Evolutionary conservation across 2,113 vertebrate genomes (phyloP), one percentile per base, ranked within the genome.

Genomic region (Eolophus roseicapilla): DNA sequence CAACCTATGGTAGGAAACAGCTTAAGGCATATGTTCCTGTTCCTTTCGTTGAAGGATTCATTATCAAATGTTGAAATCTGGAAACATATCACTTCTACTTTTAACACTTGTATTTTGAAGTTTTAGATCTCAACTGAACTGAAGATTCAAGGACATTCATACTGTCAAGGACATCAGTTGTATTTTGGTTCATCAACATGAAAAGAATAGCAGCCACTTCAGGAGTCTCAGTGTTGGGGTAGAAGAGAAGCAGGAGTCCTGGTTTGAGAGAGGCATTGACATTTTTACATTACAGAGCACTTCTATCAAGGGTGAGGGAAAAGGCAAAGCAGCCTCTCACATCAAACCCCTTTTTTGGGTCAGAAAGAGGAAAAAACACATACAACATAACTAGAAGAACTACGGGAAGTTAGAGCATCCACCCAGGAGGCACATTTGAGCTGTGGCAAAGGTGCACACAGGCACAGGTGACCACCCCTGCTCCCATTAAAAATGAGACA

Each of bases 291-390:
- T 67, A 28, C 0, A 63, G 21, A 62, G 44, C 27, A 44, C 21
- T 28, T 85, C 31, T 41, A 3, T 10, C 35, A 44, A 17, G 31
- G 31, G n/a, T 31, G 7, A 13, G 52, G 46, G 20, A 57, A 29
- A 68, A 62, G 29, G 43, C 37, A 68, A 46, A 52, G 33, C 31
- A 86, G 35, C 5, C 18, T 50, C 27, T 69, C 10, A 6, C 27
- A 43, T 37, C 37, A 53, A 47, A 28, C 21, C 5, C 4, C 10
- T 28, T 64, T 28, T 46, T 24, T 41, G 49, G 3, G 23, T 23
- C 35, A 44, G 53, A 69, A 69, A 43, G 7, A 49, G 33, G 33
- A 59, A 43, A 49, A 17, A 1, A 0, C 17, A 55, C 0, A 0
- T 43, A 49, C 8, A 8, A 21, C 1, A 0, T n/a, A 55, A 55